Evolutionary conservation across 2,888 invertebrate genomes (phyloP).

Genomic region (Hecatera dysodea): DNA sequence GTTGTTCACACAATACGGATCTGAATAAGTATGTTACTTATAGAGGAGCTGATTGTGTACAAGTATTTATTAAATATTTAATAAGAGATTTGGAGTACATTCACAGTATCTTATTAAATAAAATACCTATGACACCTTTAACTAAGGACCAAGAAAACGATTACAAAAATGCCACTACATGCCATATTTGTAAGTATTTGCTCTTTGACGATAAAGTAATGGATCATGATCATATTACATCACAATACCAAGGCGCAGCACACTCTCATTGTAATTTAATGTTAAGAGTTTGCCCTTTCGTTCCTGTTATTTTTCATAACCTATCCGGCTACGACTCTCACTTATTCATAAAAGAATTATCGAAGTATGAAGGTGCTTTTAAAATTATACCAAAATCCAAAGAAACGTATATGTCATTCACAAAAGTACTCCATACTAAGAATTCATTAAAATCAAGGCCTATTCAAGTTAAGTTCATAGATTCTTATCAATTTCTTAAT

Average conservation of each 20-base stretch:
- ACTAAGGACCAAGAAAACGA: background rate
- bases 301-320: conserved; percentile 46
- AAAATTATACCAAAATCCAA: conserved; percentile 40
- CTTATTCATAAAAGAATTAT: conserved; percentile 54
- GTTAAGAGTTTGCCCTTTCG: conserved; percentile 45
- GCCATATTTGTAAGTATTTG: background rate
- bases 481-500: no score
- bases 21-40: background rate
- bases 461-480: no score
- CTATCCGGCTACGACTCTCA: background rate
- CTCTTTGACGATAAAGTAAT: conserved; percentile 16
- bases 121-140: background rate
- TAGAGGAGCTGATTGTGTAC: no score
- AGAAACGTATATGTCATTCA: conserved; percentile 41
- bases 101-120: conserved; percentile 9
- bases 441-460: background rate
- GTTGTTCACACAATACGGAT: background rate
- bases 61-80: no score
- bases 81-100: background rate
- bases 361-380: conserved; percentile 43
- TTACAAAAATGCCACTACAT: conserved; percentile 12
- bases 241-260: conserved; percentile 48
- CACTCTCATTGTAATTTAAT: conserved; percentile 53
- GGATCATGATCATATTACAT: conserved; percentile 44
- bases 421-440: conserved; percentile 15